Percentiles rank a stretch among this genome's conserved stretches.
These are phyloP conservation scores for Troides helena DNA, from an alignment of 2,888 invertebrate species.

Conservation along the genomic window DNA sequence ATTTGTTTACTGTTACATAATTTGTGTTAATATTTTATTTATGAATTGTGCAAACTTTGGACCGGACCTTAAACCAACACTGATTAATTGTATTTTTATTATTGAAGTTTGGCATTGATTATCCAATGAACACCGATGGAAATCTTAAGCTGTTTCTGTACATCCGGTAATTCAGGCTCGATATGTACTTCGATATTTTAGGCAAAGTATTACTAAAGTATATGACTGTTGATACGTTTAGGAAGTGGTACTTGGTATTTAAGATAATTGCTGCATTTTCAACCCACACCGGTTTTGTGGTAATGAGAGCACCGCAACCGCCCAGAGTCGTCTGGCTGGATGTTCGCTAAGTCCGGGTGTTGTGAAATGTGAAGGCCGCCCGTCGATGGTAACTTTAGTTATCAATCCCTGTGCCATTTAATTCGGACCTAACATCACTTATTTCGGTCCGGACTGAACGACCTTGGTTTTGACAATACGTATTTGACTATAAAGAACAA, in stretches of 20 bases:
- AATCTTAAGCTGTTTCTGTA: constrained; percentile 13
- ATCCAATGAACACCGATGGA: constrained; percentile 18
- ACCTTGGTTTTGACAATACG: constrained; percentile 35
- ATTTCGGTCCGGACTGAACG: constrained; percentile 36
- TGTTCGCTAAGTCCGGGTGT: constrained; percentile 76
- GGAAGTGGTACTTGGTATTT: constrained; percentile 16
- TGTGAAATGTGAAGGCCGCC: constrained; percentile 76
- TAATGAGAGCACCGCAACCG: constrained; percentile 47
- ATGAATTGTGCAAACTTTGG: constrained; percentile 24
- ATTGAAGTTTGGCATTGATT: constrained; percentile 34
- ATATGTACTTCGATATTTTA: constrained; percentile 1
- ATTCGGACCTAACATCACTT: constrained; percentile 44
- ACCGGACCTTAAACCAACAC: constrained; percentile 33
- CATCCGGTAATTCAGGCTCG: neutral
- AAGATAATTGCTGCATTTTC: constrained; percentile 18
- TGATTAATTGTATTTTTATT: constrained; percentile 34
- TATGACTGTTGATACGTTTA: constrained; percentile 1
- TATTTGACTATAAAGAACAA: constrained; percentile 21
- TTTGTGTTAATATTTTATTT: constrained; percentile 28
- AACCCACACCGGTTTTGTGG: constrained; percentile 40
- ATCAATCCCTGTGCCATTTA: constrained; percentile 75
- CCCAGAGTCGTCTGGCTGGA: constrained; percentile 55
- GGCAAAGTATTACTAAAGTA: neutral
- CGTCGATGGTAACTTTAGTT: constrained; percentile 66
- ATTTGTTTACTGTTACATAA: constrained; percentile 21